A percentile compares a stretch with the other conserved stretches of the same genome.
Evolutionary conservation across 2,888 invertebrate genomes (phyloP).

Genomic region (Aporophyla lueneburgensis): DNA sequence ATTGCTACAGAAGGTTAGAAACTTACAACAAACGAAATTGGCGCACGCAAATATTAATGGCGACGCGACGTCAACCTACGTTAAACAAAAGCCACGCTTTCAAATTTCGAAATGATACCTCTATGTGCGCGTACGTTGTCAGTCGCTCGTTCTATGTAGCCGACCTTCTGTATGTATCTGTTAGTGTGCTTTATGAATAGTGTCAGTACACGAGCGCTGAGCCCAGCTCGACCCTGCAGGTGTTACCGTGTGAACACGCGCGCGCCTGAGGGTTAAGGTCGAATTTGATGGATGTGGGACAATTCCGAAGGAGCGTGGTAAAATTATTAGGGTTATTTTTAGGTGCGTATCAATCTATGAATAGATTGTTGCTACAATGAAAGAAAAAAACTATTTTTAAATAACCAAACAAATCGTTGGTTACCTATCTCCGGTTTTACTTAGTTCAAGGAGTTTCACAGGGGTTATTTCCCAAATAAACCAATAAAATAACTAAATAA

Average conservation of each 20-base stretch:
- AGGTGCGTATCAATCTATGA: background rate
- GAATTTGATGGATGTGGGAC: constrained; percentile 37
- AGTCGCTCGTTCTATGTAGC: too few species aligned
- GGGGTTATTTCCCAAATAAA: background rate
- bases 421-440: background rate
- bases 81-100: background rate
- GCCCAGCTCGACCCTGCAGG: constrained; percentile 35
- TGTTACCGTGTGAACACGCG: constrained; percentile 42
- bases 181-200: background rate
- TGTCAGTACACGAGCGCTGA: constrained; percentile 6
- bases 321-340: constrained; percentile 13
- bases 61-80: background rate
- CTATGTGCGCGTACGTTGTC: background rate
- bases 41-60: background rate
- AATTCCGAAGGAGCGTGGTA: background rate
- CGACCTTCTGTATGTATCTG: constrained; percentile 12
- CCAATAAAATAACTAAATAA: too few species aligned
- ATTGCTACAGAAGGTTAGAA: background rate
- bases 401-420: background rate
- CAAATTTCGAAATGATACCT: background rate
- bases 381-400: background rate
- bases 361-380: background rate
- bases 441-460: background rate
- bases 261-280: constrained; percentile 37
- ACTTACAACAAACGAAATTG: background rate